Conservation (phyloP, 1,140 invertebrate species). For the Brachionus asplanchnoidis region DNA sequence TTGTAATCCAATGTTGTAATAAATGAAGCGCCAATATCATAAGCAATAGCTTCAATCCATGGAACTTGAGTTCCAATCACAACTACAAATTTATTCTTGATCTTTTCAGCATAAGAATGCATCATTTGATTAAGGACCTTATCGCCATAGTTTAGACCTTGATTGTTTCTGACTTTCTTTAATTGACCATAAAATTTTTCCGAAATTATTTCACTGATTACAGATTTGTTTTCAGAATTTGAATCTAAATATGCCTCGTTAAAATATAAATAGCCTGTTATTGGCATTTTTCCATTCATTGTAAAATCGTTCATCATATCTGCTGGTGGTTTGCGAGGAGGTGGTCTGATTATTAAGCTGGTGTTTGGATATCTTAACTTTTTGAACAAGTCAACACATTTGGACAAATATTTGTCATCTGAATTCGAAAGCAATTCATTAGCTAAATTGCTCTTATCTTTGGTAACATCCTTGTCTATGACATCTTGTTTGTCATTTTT, state of each 20-base stretch:
- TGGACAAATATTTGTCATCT: neutral
- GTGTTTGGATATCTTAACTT: neutral
- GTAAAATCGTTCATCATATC: constrained; percentile 1
- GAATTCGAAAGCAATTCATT: neutral
- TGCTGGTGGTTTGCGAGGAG: neutral
- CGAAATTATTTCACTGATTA: neutral
- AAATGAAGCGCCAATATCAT: neutral
- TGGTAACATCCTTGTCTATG: neutral
- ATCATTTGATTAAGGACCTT: neutral
- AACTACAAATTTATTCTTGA: neutral
- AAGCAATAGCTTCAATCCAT: constrained; percentile 15
- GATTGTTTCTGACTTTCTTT: neutral
- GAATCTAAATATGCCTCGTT: neutral
- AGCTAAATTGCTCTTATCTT: no score
- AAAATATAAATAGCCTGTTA: neutral
- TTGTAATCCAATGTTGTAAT: constrained; percentile 8
- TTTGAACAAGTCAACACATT: neutral
- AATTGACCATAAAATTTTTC: neutral
- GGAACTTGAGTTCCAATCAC: constrained; percentile 11
- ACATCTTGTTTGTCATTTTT: neutral
- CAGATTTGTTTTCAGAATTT: neutral
- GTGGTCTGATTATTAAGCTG: neutral
- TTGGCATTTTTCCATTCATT: constrained; percentile 25
- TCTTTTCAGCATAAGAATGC: neutral
- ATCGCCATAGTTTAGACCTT: neutral